phyloP scores from a whole-genome alignment of 2,888 invertebrate species.

The Amblyteles armatorius region DNA sequence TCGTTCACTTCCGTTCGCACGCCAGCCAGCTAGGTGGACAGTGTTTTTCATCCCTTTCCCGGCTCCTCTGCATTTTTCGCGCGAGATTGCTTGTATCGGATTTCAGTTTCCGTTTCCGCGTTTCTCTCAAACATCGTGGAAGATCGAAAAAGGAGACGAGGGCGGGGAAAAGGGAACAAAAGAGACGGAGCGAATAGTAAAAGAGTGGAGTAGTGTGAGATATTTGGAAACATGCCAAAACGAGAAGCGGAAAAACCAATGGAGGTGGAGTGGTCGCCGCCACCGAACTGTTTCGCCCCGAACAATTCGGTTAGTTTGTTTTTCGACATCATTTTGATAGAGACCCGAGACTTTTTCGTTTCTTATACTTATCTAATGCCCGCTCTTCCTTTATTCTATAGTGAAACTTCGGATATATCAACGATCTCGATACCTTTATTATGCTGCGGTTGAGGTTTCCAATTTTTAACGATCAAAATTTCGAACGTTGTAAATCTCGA shows the following conservation, averaged over 20 bases:
- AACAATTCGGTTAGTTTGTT: conserved; percentile 56
- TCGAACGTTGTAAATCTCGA: not conserved
- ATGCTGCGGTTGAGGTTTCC: not conserved
- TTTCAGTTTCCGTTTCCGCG: conserved; percentile 51
- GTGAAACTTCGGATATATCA: not conserved
- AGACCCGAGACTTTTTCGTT: conserved; percentile 17
- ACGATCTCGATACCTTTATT: not conserved
- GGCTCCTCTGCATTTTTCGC: conserved; percentile 17
- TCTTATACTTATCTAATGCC: not conserved
- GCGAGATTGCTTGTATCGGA: conserved; percentile 50
- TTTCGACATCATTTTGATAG: conserved; percentile 5
- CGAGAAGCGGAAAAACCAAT: not conserved
- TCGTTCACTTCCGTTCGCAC: conserved; percentile 38
- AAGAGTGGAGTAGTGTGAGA: conserved; percentile 21
- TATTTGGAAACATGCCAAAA: conserved; percentile 47
- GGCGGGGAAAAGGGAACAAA: not conserved
- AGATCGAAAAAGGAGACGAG: conserved; percentile 14
- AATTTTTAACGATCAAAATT: not conserved
- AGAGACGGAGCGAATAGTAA: conserved; percentile 1
- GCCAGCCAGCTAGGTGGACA: conserved; percentile 36
- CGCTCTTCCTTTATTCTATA: not conserved
- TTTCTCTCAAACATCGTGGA: conserved; percentile 22
- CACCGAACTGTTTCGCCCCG: not conserved
- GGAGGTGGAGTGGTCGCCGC: not conserved
- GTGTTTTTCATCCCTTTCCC: conserved; percentile 29